Evolutionary conservation across 1,140 invertebrate species (phyloP), one percentile per base, ranked within the genome.

Genomic region (Agraylea sexmaculata): DNA sequence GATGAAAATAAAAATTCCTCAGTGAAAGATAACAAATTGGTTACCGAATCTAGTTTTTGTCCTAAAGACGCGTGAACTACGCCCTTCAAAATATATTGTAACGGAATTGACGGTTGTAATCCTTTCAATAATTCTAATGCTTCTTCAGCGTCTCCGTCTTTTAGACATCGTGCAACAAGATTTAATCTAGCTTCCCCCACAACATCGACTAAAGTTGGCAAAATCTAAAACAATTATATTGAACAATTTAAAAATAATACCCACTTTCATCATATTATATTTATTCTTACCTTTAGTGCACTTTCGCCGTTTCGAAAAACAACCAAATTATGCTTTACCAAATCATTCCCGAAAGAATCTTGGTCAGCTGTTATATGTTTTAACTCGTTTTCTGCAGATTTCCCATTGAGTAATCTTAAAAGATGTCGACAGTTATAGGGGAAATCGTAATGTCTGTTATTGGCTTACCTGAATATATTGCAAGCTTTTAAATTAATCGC

Each of bases 181-280:
- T 99, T 99, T 0, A 94, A 66, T 38, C 92, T 73, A 4, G 95
- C 95, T 69, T 99, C 95, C 7, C 93, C 89, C 40, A 99, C 85
- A 1, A 97, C 83, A 62, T 96, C 92, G 2, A 99, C 80, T 12
- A 98, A 62, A 19, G 81, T 77, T 1, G 94, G 93, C 27, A 98
- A 67, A 11, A 93, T 74, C 73, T 90, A 71, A 30, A 47, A 43
- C 6, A 32, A 32, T 7, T 7, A 30, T 43, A 29, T 40, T 37
- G 4, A 41, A 40, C 13, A 31, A 36, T 36, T 8, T 36, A 36
- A 36, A 36, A 7, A 20, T 10, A 10, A 12, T 12, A 33, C 30
- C 8, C 10, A 33, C 3, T 42, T 45, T n/a, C n/a, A n/a, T n/a
- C n/a, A n/a, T n/a, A n/a, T n/a, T n/a, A n/a, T n/a, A n/a, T n/a